These are phyloP conservation scores for Drosophila aldrichi DNA, from an alignment of 2,888 invertebrate genomes.

Conservation along the genomic window DNA sequence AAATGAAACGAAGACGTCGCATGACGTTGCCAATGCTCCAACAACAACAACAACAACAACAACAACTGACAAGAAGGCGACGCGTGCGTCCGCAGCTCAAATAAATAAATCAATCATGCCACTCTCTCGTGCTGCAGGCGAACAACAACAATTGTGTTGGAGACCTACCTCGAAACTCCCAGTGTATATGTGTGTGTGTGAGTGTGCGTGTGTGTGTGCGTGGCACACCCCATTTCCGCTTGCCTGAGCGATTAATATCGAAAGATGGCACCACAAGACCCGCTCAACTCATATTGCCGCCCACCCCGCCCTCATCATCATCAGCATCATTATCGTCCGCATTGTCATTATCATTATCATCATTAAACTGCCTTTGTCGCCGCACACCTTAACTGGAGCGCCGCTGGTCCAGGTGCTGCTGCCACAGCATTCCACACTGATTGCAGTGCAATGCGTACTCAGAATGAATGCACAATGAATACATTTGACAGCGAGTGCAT, in stretches of 20 bases:
- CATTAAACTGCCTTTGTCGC: slow-evolving; percentile 71
- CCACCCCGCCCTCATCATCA: slow-evolving; percentile 27
- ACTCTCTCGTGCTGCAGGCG: slow-evolving; percentile 50
- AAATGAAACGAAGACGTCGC: slow-evolving; percentile 66
- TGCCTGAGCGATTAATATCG: slow-evolving; percentile 73
- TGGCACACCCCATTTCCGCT: slow-evolving; percentile 78
- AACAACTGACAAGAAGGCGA: slow-evolving; percentile 37
- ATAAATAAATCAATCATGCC: slow-evolving; percentile 81
- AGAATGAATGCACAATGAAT: slow-evolving; percentile 17
- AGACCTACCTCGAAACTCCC: slow-evolving; percentile 19
- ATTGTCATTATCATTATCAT: slow-evolving; percentile 65
- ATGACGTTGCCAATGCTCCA: slow-evolving; percentile 56
- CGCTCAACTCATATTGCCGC: neutral
- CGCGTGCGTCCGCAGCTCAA: slow-evolving; percentile 67
- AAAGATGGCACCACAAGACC: slow-evolving; percentile 43
- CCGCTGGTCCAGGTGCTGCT: slow-evolving; percentile 10
- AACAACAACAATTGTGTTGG: slow-evolving; percentile 28
- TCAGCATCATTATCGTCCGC: slow-evolving; percentile 42
- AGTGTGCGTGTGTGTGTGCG: slow-evolving; percentile 23
- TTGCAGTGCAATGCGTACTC: slow-evolving; percentile 8
- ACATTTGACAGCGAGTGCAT: slow-evolving; percentile 1
- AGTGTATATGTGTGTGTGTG: slow-evolving; percentile 19
- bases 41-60: slow-evolving; percentile 27
- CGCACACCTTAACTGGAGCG: slow-evolving; percentile 28
- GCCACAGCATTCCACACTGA: slow-evolving; percentile 16